Conservation (phyloP, 1,140 invertebrate species). For the Drosophila trapezifrons region DNA sequence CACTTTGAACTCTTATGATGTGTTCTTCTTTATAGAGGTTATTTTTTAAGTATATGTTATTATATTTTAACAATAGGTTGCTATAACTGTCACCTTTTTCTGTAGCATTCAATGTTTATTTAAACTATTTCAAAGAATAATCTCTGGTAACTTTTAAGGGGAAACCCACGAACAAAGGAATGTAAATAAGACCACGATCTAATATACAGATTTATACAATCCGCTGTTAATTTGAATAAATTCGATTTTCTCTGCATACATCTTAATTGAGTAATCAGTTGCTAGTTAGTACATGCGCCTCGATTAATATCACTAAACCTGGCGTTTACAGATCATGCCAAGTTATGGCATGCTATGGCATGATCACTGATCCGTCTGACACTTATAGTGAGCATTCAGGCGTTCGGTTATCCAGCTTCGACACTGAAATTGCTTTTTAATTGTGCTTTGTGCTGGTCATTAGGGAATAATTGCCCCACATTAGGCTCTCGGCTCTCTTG, state of each 20-base stretch:
- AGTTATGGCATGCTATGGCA: background rate
- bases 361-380: slow-evolving; percentile 39
- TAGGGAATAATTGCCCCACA: slow-evolving; percentile 53
- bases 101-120: no score
- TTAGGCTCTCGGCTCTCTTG: slow-evolving; percentile 5
- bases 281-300: slow-evolving; percentile 3
- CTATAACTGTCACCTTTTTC: no score
- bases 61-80: no score
- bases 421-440: slow-evolving; percentile 67
- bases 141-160: no score
- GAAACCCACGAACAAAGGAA: no score
- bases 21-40: no score
- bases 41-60: no score
- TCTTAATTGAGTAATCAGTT: slow-evolving; percentile 15
- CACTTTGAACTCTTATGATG: no score
- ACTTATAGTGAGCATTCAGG: slow-evolving; percentile 51
- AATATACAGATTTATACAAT: background rate
- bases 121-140: no score
- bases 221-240: background rate
- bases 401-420: slow-evolving; percentile 26
- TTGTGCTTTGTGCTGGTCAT: slow-evolving; percentile 57
- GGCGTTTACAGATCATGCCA: slow-evolving; percentile 14
- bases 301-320: slow-evolving; percentile 7
- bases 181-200: background rate
- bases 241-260: slow-evolving; percentile 7